These are phyloP conservation scores for Drosophila aff. DNA, from an alignment of 1,140 invertebrate species.

Conservation along the genomic window DNA sequence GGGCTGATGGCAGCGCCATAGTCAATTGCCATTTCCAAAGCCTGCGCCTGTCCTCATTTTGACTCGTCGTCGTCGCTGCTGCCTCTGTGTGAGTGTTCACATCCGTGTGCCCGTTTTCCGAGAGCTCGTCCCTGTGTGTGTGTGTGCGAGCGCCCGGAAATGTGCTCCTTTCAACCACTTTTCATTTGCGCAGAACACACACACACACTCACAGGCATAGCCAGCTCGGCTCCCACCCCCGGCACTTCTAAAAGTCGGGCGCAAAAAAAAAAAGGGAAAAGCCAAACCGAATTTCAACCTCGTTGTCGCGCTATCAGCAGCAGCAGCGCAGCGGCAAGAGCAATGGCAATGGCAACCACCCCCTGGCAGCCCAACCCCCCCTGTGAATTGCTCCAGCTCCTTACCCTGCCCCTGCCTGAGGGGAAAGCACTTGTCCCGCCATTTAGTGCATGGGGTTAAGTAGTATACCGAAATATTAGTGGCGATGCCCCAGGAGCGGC, in stretches of 20 bases:
- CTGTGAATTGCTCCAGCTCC: conserved; percentile 24
- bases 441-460: conserved; percentile 80
- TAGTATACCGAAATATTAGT: conserved; percentile 79
- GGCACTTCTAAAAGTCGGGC: conserved; percentile 6
- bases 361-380: conserved; percentile 25
- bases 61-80: conserved; percentile 48
- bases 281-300: conserved; percentile 44
- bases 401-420: conserved; percentile 8
- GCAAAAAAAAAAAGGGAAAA: conserved; percentile 28
- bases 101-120: conserved; percentile 24
- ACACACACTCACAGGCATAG: conserved; percentile 12
- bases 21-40: conserved; percentile 54
- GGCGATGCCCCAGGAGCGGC: conserved; percentile 52
- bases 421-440: conserved; percentile 78
- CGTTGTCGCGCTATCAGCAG: conserved; percentile 64
- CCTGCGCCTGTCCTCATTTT: conserved; percentile 75
- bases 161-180: conserved; percentile 80
- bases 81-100: conserved; percentile 22
- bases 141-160: conserved; percentile 63
- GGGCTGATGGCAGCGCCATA: conserved; percentile 8
- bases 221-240: conserved; percentile 14
- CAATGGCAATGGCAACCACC: conserved; percentile 18
- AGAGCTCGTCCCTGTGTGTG: conserved; percentile 10
- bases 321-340: conserved; percentile 44
- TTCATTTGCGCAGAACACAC: conserved; percentile 77